A percentile compares a stretch with the other conserved stretches of the same genome.
phyloP scores from a whole-genome alignment of 2,888 invertebrate genomes.

The Latheticus oryzae region DNA sequence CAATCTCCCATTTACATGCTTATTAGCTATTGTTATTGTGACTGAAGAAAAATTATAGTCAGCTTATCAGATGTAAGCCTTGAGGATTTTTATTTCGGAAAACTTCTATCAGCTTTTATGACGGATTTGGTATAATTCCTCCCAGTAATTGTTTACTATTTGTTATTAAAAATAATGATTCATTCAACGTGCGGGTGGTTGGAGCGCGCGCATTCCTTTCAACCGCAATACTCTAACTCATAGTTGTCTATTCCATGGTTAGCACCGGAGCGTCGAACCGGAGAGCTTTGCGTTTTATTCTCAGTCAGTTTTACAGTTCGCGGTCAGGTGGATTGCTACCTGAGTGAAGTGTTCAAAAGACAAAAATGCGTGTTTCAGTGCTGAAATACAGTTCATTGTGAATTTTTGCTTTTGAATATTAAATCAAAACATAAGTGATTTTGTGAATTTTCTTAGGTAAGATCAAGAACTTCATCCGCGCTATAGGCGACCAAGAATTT shows the following conservation, averaged over 20 bases:
- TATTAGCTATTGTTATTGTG: too few species aligned
- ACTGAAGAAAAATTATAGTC: too few species aligned
- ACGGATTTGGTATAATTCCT: too few species aligned
- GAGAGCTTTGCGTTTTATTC: conserved; percentile 32
- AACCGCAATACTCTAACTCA: conserved; percentile 32
- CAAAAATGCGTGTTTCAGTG: conserved; percentile 18
- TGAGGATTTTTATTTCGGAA: too few species aligned
- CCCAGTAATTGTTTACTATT: conserved; percentile 15
- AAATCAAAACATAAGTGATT: background rate
- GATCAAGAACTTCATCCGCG: too few species aligned
- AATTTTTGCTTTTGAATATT: background rate
- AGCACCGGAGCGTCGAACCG: conserved; percentile 29
- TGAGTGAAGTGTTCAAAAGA: conserved; percentile 18
- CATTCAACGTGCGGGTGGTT: conserved; percentile 32
- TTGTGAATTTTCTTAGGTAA: background rate
- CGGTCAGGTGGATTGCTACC: conserved; percentile 26
- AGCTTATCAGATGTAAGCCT: too few species aligned
- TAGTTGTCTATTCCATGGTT: conserved; percentile 25
- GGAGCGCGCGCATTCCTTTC: conserved; percentile 33
- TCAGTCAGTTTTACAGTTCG: conserved; percentile 31
- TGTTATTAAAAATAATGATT: conserved; percentile 30
- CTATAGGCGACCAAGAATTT: too few species aligned
- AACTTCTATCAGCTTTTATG: too few species aligned
- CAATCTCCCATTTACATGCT: too few species aligned
- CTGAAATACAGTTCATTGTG: background rate